These are phyloP conservation scores for Folsomia candida DNA, from an alignment of 2,888 invertebrate species.

Conservation along the genomic window DNA sequence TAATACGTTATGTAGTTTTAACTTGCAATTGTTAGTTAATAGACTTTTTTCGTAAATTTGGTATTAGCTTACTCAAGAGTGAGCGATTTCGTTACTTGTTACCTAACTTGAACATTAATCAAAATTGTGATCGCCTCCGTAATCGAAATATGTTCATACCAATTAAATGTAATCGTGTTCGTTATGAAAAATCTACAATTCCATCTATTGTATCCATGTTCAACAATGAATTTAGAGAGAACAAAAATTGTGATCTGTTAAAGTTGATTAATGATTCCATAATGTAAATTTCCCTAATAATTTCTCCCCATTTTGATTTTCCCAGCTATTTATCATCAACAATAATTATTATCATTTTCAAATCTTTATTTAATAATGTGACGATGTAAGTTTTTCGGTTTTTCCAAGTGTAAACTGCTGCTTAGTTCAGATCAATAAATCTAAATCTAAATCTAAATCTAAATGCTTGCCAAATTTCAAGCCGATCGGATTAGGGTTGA, in stretches of 20 bases:
- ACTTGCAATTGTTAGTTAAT: neutral
- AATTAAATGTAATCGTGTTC: neutral
- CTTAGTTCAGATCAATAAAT: neutral
- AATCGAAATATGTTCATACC: neutral
- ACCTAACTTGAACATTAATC: neutral
- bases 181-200: neutral
- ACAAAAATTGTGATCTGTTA: neutral
- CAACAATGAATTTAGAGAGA: neutral
- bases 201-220: neutral
- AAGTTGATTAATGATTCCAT: neutral
- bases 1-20: neutral
- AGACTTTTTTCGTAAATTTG: neutral
- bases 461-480: too few species aligned
- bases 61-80: neutral
- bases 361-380: neutral
- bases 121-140: neutral
- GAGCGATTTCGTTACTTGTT: neutral
- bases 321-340: neutral
- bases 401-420: neutral
- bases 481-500: too few species aligned
- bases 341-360: neutral
- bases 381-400: constrained; percentile 5
- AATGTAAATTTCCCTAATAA: neutral
- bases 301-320: neutral
- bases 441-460: too few species aligned